phyloP scores from a whole-genome alignment of 1,140 invertebrate genomes.

The Acromyrmex heyeri region DNA sequence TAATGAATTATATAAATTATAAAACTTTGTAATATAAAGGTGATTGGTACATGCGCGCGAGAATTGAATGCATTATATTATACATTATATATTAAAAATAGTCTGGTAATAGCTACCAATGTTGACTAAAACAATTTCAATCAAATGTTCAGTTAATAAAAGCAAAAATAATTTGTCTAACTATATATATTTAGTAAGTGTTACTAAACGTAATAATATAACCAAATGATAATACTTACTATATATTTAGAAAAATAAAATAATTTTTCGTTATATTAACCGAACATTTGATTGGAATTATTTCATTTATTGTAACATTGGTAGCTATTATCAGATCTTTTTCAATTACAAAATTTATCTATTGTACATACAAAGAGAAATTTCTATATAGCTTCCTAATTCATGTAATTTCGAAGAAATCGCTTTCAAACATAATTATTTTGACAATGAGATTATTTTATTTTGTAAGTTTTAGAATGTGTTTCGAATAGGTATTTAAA shows the following conservation, averaged over 20 bases:
- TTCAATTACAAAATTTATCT: neutral
- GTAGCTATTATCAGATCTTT: too few species aligned
- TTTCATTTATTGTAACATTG: too few species aligned
- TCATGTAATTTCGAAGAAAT: neutral
- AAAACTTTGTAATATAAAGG: neutral
- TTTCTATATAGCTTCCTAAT: neutral
- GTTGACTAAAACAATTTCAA: too few species aligned
- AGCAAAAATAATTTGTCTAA: too few species aligned
- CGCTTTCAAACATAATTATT: neutral
- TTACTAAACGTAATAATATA: too few species aligned
- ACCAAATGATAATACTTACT: too few species aligned
- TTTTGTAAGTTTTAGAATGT: neutral
- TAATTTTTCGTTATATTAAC: too few species aligned
- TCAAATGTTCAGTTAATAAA: too few species aligned
- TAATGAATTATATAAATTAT: neutral
- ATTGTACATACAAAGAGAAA: neutral
- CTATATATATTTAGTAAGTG: too few species aligned
- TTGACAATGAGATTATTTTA: neutral
- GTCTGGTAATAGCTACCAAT: too few species aligned
- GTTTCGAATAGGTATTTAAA: neutral
- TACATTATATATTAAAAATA: neutral
- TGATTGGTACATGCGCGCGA: neutral
- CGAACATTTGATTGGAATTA: too few species aligned
- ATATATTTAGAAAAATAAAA: too few species aligned
- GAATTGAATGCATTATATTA: neutral